Conservation (phyloP, 2,113 vertebrate genomes). For the Natator depressus region DNA sequence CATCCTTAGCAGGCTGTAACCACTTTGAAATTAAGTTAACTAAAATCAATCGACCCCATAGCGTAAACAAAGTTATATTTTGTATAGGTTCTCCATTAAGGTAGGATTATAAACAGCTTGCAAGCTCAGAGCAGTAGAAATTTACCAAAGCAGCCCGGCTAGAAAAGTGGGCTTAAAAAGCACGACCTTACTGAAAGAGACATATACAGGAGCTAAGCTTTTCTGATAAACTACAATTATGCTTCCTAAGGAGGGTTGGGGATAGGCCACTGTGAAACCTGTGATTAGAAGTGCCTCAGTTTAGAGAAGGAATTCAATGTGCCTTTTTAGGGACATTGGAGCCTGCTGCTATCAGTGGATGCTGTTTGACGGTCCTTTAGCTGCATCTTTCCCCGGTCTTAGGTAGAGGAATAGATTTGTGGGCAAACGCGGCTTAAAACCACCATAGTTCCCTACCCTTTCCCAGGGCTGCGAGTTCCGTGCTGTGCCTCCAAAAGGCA, state of each 20-base stretch:
- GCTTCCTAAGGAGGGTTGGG: not conserved
- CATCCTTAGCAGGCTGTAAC: conserved; percentile 58
- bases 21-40: conserved; percentile 70
- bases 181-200: not conserved
- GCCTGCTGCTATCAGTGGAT: not conserved
- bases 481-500: not conserved
- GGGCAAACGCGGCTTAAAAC: not conserved
- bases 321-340: not conserved
- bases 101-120: conserved; percentile 41
- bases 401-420: not conserved
- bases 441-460: not conserved
- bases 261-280: not conserved
- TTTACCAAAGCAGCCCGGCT: not conserved
- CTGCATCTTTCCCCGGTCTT: not conserved
- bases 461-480: not conserved
- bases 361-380: not conserved
- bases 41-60: conserved; percentile 59
- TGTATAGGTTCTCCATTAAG: conserved; percentile 34
- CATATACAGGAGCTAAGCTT: not conserved
- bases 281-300: not conserved
- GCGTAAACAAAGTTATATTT: conserved; percentile 58
- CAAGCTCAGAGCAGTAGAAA: conserved; percentile 27
- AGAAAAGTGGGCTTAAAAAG: conserved; percentile 21
- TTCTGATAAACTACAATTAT: not conserved
- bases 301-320: not conserved